phyloP scores from a whole-genome alignment of 2,113 vertebrate species.

The Dunckerocampus dactyliophorus region DNA sequence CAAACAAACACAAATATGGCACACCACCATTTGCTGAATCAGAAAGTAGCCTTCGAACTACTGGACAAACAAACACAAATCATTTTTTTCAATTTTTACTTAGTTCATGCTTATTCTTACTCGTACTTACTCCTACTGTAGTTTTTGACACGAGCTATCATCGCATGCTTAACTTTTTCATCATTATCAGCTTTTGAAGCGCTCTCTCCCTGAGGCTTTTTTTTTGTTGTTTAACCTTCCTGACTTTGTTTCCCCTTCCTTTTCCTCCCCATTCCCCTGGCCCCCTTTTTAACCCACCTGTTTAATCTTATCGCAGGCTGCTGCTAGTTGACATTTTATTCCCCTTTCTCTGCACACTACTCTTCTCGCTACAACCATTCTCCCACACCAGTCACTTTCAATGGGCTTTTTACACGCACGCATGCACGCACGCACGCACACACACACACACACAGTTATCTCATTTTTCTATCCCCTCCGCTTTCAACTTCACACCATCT shows the following conservation, averaged over 20 bases:
- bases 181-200: conserved; percentile 51
- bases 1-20: no score
- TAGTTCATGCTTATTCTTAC: no score
- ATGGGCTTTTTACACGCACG: conserved; percentile 4
- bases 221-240: conserved; percentile 32
- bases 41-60: no score
- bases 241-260: conserved; percentile 57
- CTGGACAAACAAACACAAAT: no score
- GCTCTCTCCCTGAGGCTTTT: conserved; percentile 30
- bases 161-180: conserved; percentile 42
- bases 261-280: conserved; percentile 35
- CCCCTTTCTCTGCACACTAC: conserved; percentile 18
- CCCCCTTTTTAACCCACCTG: conserved; percentile 19
- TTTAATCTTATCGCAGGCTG: conserved; percentile 31
- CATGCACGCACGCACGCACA: no score
- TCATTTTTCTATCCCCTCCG: conserved; percentile 14
- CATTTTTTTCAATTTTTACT: no score
- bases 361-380: conserved; percentile 35
- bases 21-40: no score
- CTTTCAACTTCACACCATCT: conserved; percentile 33
- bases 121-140: not conserved
- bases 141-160: not conserved
- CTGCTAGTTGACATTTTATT: conserved; percentile 33
- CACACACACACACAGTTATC: conserved; percentile 4
- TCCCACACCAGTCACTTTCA: conserved; percentile 21